Evolutionary conservation across 2,113 vertebrate genomes (phyloP).

Genomic region (Clarias magur): DNA sequence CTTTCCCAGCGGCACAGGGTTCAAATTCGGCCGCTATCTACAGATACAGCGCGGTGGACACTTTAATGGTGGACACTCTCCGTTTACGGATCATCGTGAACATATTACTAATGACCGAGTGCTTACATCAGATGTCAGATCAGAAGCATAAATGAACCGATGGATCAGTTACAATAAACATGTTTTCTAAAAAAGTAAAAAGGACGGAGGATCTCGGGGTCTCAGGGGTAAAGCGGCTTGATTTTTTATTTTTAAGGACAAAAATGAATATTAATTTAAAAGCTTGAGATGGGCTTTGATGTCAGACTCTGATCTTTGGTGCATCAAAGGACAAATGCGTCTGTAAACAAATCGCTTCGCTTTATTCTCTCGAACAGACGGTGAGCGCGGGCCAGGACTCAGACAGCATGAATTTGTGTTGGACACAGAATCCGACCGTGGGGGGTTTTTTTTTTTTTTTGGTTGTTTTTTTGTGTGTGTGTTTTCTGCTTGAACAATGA

Average conservation of each 20-base stretch:
- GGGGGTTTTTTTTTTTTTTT: background rate
- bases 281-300: constrained; percentile 5
- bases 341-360: background rate
- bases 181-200: background rate
- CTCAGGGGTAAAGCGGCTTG: background rate
- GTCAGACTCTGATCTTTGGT: background rate
- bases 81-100: too few species aligned
- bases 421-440: background rate
- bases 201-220: background rate
- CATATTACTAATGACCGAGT: too few species aligned
- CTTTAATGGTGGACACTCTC: too few species aligned
- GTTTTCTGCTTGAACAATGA: background rate
- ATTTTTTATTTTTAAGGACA: background rate
- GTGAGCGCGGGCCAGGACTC: background rate
- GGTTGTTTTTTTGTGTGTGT: background rate
- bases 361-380: background rate
- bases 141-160: background rate
- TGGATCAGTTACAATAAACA: background rate
- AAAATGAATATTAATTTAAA: background rate
- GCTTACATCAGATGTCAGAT: background rate
- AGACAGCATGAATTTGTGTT: background rate
- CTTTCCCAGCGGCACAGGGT: too few species aligned
- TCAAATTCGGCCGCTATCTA: too few species aligned
- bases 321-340: background rate
- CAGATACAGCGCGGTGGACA: too few species aligned